phyloP scores from a whole-genome alignment of 1,140 invertebrate genomes.

The Physella acuta region DNA sequence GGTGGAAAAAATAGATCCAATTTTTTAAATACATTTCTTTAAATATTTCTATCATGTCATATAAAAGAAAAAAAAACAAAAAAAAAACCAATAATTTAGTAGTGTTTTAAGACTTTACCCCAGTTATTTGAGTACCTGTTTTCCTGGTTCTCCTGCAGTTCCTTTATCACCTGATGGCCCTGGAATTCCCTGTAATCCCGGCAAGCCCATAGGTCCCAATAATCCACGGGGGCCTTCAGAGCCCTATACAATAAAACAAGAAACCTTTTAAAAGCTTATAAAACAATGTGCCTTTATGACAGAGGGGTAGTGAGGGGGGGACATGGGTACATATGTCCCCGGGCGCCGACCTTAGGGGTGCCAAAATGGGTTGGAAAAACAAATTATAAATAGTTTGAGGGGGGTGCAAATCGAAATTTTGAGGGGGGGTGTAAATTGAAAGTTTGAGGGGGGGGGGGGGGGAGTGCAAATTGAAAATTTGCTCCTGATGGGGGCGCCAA shows the following conservation, averaged over 20 bases:
- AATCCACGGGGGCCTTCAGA: constrained; percentile 73
- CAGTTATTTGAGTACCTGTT: constrained; percentile 35
- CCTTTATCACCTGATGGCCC: constrained; percentile 45
- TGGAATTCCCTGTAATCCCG: constrained; percentile 73
- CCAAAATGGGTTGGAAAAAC: no score
- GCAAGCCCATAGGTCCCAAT: constrained; percentile 73
- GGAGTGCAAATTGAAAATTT: no score
- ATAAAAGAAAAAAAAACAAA: not conserved
- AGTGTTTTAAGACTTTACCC: not conserved
- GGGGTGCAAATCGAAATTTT: no score
- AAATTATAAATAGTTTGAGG: no score
- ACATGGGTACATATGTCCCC: no score
- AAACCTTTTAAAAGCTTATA: not conserved
- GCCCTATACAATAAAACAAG: constrained; percentile 34
- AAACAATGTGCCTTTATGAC: not conserved
- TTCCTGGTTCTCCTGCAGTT: constrained; percentile 45
- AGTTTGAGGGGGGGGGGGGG: no score
- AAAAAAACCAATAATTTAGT: not conserved
- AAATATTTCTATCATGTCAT: no score
- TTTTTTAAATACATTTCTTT: no score
- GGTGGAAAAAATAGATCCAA: no score
- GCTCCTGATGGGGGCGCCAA: no score
- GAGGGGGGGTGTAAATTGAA: no score
- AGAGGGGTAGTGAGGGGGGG: not conserved
- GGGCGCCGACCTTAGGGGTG: no score